A percentile compares a stretch with the other conserved stretches of the same genome.
These are phyloP conservation scores for Flabesymbios commensalis DNA, from an alignment of 2,888 invertebrate genomes.

Conservation along the genomic window DNA sequence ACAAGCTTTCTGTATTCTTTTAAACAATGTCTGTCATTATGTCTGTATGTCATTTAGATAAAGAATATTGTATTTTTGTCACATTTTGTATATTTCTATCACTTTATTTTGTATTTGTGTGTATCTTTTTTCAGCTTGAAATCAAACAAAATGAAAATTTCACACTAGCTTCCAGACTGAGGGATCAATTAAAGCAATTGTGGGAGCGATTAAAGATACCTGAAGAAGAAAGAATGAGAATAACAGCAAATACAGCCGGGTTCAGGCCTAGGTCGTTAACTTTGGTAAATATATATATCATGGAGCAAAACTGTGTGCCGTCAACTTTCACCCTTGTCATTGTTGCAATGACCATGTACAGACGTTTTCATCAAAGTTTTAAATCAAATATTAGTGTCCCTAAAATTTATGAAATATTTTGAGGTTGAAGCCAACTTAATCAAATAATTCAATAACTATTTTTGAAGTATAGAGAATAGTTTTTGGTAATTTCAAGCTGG, in stretches of 20 bases:
- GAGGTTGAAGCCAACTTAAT: no score
- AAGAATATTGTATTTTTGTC: neutral
- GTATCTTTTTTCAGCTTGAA: slow-evolving; percentile 41
- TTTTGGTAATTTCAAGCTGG: no score
- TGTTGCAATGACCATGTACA: no score
- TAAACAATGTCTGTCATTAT: neutral
- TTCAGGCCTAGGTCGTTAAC: slow-evolving; percentile 66
- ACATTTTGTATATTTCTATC: neutral
- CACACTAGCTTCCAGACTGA: slow-evolving; percentile 62
- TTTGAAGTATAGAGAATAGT: no score
- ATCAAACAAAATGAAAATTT: slow-evolving; percentile 45
- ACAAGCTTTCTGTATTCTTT: neutral
- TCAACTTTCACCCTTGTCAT: no score
- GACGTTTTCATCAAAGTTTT: no score
- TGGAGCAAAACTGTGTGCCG: no score
- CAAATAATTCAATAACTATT: no score
- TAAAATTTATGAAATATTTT: no score
- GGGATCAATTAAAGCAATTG: slow-evolving; percentile 69
- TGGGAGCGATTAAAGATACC: slow-evolving; percentile 79
- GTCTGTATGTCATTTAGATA: neutral
- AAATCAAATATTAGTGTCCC: no score
- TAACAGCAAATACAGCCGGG: slow-evolving; percentile 65
- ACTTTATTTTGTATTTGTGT: neutral
- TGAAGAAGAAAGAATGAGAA: slow-evolving; percentile 69
- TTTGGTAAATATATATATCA: no score